phyloP scores from a whole-genome alignment of 1,140 invertebrate species.

The Anastrepha obliqua region DNA sequence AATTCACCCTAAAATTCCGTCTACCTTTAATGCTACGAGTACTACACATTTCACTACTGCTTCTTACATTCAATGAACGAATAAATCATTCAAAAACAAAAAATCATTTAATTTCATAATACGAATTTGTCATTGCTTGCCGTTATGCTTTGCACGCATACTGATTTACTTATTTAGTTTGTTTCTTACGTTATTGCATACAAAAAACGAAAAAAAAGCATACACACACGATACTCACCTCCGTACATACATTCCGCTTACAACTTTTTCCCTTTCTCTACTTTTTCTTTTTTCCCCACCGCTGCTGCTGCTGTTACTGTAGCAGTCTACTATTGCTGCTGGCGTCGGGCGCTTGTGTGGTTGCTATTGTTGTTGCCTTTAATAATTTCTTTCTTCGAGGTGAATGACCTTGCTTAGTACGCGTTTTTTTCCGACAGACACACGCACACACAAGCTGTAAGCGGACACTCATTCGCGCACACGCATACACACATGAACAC shows the following conservation, averaged over 20 bases:
- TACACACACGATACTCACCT: not conserved
- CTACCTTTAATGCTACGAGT: too few species aligned
- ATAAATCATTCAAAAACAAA: not conserved
- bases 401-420: constrained; percentile 57
- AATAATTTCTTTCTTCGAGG: constrained; percentile 48
- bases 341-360: not conserved
- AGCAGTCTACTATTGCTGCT: too few species aligned
- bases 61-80: not conserved
- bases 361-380: constrained; percentile 37
- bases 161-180: not conserved
- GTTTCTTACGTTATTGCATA: not conserved
- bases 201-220: not conserved
- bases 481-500: not conserved
- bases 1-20: too few species aligned
- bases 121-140: not conserved
- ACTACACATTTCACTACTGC: not conserved
- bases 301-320: not conserved
- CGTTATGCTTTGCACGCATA: constrained; percentile 5
- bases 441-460: not conserved
- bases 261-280: constrained; percentile 46
- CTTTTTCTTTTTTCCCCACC: constrained; percentile 35
- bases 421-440: constrained; percentile 53
- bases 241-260: constrained; percentile 1
- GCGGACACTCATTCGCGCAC: not conserved
- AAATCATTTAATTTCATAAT: constrained; percentile 12